These are phyloP conservation scores for Clostera curtula DNA, from an alignment of 2,888 invertebrate genomes.

Conservation along the genomic window DNA sequence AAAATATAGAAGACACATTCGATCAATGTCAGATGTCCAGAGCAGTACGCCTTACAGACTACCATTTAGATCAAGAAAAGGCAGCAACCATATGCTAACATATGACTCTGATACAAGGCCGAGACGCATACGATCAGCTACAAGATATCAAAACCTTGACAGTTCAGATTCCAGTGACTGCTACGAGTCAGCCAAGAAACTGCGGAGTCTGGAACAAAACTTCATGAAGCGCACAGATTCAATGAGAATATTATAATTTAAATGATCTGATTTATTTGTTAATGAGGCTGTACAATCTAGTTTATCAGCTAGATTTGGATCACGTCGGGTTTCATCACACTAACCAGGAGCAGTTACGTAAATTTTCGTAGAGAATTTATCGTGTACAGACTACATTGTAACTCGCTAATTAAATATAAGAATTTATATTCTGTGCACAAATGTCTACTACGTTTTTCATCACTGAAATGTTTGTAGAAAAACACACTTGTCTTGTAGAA, in stretches of 20 bases:
- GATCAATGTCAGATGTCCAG: slow-evolving; percentile 69
- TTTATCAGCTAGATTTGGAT: slow-evolving; percentile 30
- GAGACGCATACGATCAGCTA: slow-evolving; percentile 42
- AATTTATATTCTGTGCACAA: no score
- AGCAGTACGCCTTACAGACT: slow-evolving; percentile 61
- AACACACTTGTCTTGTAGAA: no score
- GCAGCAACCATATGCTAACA: slow-evolving; percentile 47
- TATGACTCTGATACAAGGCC: slow-evolving; percentile 63
- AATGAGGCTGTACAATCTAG: slow-evolving; percentile 49
- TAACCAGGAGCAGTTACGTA: no score
- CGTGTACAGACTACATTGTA: no score
- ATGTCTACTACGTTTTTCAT: no score
- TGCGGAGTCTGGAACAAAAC: slow-evolving; percentile 47
- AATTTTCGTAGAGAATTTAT: no score
- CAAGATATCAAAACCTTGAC: slow-evolving; percentile 39
- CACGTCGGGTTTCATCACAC: slow-evolving; percentile 27
- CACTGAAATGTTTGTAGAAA: no score
- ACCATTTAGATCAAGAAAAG: slow-evolving; percentile 46
- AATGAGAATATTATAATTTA: slow-evolving; percentile 57
- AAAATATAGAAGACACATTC: slow-evolving; percentile 56
- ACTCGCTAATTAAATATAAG: no score
- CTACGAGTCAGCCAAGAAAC: slow-evolving; percentile 42
- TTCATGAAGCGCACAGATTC: slow-evolving; percentile 63
- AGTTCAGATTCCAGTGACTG: slow-evolving; percentile 63
- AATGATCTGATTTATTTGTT: slow-evolving; percentile 32